Percentiles rank a stretch among this genome's conserved stretches.
Conservation (phyloP, 2,888 invertebrate species). For the Drosophila limbata region DNA sequence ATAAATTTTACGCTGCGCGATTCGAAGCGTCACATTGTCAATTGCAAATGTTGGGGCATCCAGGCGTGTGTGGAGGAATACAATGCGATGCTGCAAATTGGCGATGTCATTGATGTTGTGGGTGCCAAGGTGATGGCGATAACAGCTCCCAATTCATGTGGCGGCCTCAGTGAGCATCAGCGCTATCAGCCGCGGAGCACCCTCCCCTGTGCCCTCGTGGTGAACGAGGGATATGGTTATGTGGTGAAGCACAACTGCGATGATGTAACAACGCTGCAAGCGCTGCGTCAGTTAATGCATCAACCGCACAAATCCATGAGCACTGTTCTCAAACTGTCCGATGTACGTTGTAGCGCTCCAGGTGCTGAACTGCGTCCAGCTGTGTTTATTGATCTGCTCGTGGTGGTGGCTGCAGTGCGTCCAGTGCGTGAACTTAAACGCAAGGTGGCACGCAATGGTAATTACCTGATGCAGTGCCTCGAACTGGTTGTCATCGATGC, state of each 20-base stretch:
- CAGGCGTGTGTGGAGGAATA: constrained; percentile 88
- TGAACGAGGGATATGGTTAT: constrained; percentile 89
- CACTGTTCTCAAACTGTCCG: constrained; percentile 73
- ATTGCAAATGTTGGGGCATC: constrained; percentile 91
- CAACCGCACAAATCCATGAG: constrained; percentile 88
- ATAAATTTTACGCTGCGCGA: constrained; percentile 92
- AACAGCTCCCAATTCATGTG: constrained; percentile 84
- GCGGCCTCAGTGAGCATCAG: constrained; percentile 46
- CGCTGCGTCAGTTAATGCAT: constrained; percentile 87
- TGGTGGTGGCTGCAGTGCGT: constrained; percentile 89
- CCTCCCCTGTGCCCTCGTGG: constrained; percentile 88
- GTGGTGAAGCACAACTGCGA: constrained; percentile 87
- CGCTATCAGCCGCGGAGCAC: constrained; percentile 89
- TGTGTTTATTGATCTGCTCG: constrained; percentile 88
- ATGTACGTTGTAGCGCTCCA: constrained; percentile 62
- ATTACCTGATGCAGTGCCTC: constrained; percentile 86
- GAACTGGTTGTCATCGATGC: constrained; percentile 89
- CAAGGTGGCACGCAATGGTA: constrained; percentile 66
- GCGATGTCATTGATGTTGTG: constrained; percentile 90
- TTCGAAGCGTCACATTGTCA: constrained; percentile 89
- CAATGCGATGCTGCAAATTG: constrained; percentile 88
- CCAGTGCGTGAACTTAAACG: constrained; percentile 87
- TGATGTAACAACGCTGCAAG: constrained; percentile 75
- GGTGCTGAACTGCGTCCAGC: constrained; percentile 25
- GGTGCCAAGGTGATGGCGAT: constrained; percentile 87